Conservation (phyloP, 1,140 invertebrate species). For the Plectrocnemia conspersa region DNA sequence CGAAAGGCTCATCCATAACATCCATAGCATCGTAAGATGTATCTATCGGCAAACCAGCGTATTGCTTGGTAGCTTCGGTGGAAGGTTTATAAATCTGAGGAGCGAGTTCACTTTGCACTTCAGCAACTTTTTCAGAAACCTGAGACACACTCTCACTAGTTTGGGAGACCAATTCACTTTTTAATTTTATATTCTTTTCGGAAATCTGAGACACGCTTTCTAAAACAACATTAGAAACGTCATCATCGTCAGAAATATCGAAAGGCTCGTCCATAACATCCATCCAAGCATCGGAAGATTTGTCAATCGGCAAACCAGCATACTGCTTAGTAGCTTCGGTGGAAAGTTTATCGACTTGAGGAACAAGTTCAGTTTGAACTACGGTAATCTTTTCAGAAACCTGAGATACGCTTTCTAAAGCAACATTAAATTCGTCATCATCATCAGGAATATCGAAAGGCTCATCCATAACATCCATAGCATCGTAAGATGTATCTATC, state of each 20-base stretch:
- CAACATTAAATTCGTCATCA: conserved; percentile 29
- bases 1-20: conserved; percentile 52
- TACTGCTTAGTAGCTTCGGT: conserved; percentile 12
- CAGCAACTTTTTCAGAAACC: too few species aligned
- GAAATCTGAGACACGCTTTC: neutral
- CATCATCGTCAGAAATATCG: conserved; percentile 43
- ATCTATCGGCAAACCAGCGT: conserved; percentile 42
- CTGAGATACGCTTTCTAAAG: neutral
- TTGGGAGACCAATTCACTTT: too few species aligned
- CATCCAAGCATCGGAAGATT: conserved; percentile 41
- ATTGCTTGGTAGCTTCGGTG: conserved; percentile 11
- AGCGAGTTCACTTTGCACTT: neutral
- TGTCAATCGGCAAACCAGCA: conserved; percentile 40
- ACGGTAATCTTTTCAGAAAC: too few species aligned
- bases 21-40: conserved; percentile 41
- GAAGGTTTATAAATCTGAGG: conserved; percentile 17
- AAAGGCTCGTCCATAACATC: conserved; percentile 53
- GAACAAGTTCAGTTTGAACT: too few species aligned
- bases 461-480: conserved; percentile 51
- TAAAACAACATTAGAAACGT: neutral
- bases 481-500: conserved; percentile 46
- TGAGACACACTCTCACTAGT: too few species aligned
- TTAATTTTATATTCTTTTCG: neutral
- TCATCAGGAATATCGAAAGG: conserved; percentile 45
- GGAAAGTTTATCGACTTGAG: too few species aligned